Evolutionary conservation across 2,888 invertebrate genomes (phyloP).

Genomic region (Micoletzkya japonica): DNA sequence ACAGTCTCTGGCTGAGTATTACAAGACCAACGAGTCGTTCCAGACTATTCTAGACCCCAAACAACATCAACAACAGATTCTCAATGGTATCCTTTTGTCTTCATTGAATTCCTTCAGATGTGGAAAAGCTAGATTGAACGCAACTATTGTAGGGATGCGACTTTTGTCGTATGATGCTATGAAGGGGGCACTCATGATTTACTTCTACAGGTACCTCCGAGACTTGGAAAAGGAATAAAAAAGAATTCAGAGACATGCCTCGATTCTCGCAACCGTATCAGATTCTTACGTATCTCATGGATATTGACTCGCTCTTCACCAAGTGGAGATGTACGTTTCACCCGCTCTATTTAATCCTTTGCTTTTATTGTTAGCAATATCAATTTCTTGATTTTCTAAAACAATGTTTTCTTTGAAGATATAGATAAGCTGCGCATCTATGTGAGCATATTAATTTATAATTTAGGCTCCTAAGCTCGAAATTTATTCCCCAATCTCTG

Average conservation of each 20-base stretch:
- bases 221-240: background rate
- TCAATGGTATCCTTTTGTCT: conserved; percentile 72
- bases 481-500: background rate
- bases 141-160: conserved; percentile 71
- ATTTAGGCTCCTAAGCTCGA: too few relatives aligned
- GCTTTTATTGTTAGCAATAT: too few relatives aligned
- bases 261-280: conserved; percentile 97
- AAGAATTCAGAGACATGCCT: conserved; percentile 76
- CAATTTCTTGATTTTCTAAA: background rate
- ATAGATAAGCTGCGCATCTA: background rate
- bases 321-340: conserved; percentile 93
- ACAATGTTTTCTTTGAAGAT: background rate
- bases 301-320: conserved; percentile 94
- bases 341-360: too few relatives aligned
- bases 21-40: conserved; percentile 68
- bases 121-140: background rate
- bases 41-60: conserved; percentile 69
- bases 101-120: too few relatives aligned
- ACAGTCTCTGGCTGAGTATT: conserved; percentile 64
- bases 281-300: conserved; percentile 88
- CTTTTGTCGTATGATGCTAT: conserved; percentile 86
- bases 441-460: too few relatives aligned
- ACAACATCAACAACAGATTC: conserved; percentile 81
- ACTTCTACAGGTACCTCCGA: conserved; percentile 76
- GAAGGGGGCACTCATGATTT: conserved; percentile 97